A percentile compares a stretch with the other conserved stretches of the same genome.
Conservation (phyloP, 2,113 vertebrate genomes). For the Tonatia bakeri region DNA sequence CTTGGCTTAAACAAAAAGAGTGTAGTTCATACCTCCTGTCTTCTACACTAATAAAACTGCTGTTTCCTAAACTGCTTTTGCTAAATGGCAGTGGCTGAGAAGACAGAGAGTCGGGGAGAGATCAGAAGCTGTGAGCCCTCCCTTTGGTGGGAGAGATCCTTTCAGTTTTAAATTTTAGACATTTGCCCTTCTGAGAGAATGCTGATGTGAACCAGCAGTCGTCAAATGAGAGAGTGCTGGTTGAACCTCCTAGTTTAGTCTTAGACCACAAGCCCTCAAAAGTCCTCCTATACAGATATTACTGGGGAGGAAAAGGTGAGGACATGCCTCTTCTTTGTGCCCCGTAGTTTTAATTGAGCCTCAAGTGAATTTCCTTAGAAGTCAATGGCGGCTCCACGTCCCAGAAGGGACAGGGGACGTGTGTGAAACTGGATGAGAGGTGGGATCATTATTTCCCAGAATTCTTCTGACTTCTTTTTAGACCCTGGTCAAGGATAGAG, state of each 20-base stretch:
- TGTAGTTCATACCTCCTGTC: neutral
- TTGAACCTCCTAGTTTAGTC: neutral
- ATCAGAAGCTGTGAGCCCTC: neutral
- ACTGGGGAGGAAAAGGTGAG: neutral
- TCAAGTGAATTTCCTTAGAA: slow-evolving; percentile 65
- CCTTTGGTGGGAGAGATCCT: neutral
- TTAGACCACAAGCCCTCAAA: neutral
- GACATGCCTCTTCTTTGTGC: neutral
- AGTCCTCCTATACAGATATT: neutral
- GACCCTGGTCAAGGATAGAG: slow-evolving; percentile 42
- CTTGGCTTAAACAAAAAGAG: neutral
- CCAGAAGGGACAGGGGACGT: slow-evolving; percentile 51
- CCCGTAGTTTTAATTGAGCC: slow-evolving; percentile 63
- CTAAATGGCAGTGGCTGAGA: neutral
- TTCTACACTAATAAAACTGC: neutral
- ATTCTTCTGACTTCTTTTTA: slow-evolving; percentile 40
- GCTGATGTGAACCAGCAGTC: neutral
- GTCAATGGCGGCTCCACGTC: neutral
- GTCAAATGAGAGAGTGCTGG: neutral
- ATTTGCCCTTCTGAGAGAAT: neutral
- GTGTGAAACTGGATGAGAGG: slow-evolving; percentile 50
- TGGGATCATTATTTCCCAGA: slow-evolving; percentile 59
- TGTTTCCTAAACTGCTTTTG: neutral
- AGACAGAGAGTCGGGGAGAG: neutral
- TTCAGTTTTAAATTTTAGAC: neutral